phyloP scores from a whole-genome alignment of 2,113 vertebrate species.

The Hydrochoerus hydrochaeris region DNA sequence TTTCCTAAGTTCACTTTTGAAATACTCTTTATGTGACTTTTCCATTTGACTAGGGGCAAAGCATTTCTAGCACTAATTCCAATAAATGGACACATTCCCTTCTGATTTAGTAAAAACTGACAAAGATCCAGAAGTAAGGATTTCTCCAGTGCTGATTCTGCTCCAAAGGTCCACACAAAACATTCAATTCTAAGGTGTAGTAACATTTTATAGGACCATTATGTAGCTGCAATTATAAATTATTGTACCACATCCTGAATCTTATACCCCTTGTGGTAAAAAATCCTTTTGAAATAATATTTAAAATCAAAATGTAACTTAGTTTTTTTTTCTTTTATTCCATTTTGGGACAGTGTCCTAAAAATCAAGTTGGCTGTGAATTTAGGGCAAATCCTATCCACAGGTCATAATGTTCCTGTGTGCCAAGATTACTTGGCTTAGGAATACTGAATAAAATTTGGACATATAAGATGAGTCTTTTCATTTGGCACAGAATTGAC shows the following conservation, averaged over 20 bases:
- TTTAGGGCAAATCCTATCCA: conserved; percentile 31
- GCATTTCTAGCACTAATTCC: conserved; percentile 20
- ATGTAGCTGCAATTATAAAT: not conserved
- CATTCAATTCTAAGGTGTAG: not conserved
- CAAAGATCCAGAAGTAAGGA: not conserved
- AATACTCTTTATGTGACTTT: conserved; percentile 23
- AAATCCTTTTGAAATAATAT: conserved; percentile 35
- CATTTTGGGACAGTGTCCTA: not conserved
- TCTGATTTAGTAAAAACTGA: not conserved
- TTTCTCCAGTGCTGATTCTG: not conserved
- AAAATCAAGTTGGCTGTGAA: conserved; percentile 24
- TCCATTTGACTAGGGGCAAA: conserved; percentile 9
- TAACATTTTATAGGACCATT: not conserved
- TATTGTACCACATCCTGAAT: not conserved
- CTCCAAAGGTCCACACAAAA: not conserved
- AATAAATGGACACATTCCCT: not conserved
- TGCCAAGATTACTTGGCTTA: conserved; percentile 33
- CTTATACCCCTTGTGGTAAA: not conserved
- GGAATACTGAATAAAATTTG: conserved; percentile 31
- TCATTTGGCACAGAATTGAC: conserved; percentile 35
- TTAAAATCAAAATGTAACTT: conserved; percentile 45
- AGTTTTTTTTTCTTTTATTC: not conserved
- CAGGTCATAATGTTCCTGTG: not conserved
- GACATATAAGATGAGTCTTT: not conserved
- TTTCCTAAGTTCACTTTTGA: conserved; percentile 41